Percentiles rank a stretch among this genome's conserved stretches.
These are phyloP conservation scores for Eupithecia abbreviata DNA, from an alignment of 2,888 invertebrate genomes.

Conservation along the genomic window DNA sequence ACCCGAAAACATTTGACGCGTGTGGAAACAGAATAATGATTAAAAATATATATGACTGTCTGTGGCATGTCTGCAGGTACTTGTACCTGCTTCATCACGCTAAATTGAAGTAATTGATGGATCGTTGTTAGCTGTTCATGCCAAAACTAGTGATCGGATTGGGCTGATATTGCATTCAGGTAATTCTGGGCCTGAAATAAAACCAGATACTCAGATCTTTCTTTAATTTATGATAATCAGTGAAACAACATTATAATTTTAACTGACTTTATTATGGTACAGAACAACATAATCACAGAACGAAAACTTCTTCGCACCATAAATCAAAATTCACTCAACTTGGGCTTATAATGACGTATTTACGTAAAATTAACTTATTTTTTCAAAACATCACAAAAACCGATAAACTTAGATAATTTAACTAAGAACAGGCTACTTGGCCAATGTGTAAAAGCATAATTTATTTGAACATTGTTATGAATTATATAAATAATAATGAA, in stretches of 20 bases:
- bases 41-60: too few relatives aligned
- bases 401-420: not conserved
- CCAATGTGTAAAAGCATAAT: not conserved
- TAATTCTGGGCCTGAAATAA: too few relatives aligned
- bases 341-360: not conserved
- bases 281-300: constrained; percentile 34
- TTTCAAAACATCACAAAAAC: not conserved
- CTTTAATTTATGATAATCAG: not conserved
- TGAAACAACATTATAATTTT: constrained; percentile 13
- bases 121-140: too few relatives aligned
- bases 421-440: not conserved
- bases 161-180: too few relatives aligned
- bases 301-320: constrained; percentile 32
- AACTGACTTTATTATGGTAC: constrained; percentile 34
- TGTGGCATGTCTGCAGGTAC: too few relatives aligned
- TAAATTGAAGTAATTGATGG: too few relatives aligned
- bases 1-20: too few relatives aligned
- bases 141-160: too few relatives aligned
- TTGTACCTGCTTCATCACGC: too few relatives aligned
- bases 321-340: constrained; percentile 20
- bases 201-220: too few relatives aligned
- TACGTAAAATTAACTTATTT: not conserved
- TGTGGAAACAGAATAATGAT: too few relatives aligned
- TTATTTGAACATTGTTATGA: not conserved
- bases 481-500: not conserved